Base-by-base conservation (phyloP, 2,888 invertebrate species). In the Lasioglossum vierecki region DNA sequence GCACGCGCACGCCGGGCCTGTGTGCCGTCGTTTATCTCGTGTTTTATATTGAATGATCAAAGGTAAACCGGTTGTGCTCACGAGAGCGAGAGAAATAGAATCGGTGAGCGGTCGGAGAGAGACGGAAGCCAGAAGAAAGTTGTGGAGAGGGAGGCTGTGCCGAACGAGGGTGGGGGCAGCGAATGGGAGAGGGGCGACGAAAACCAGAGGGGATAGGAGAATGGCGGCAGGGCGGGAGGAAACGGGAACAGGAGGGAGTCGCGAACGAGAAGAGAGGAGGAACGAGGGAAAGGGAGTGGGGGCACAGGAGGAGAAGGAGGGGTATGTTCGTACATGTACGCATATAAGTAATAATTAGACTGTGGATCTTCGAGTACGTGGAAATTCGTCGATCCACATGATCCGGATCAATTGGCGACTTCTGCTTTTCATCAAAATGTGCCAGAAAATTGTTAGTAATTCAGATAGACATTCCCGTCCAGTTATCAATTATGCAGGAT, bases 41-140 rank as follows among this genome's bases (percentile, higher is more conserved):
- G 91, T 91, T 89, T 91, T 91, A 91, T 93, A 93, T 94, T 92
- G 92, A 93, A 93, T 93, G 93, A 94, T 94, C 92, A 93, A 94
- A 93, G 93, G 93, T 93, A 94, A 93, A 93, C 93, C 93, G 93
- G 93, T 93, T 93, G 92, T 85, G 88, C 89, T 91, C 84, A 80
- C 71, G 84, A 82, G 84, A 83, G 83, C 80, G 86, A 90, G 86
- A 84, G 82, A 74, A 80, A 85, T 79, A 86, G 86, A 88, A 82
- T 39, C 75, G 73, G 60, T 46, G 81, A 74, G 78, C 83, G 76
- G 68, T 18, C 66, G 46, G 83, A 89, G 63, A 79, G 79, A 74
- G 78, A 71, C 76, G 74, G 72, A 46, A 72, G 77, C 81, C 76
- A 83, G 83, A 85, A 68, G 39, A 70, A 41, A 70, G 72, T 72